These are phyloP conservation scores for Cliona cf. orientalis DNA, from an alignment of 37 sponge, comb jelly and placozoan genomes.

Conservation along the genomic window DNA sequence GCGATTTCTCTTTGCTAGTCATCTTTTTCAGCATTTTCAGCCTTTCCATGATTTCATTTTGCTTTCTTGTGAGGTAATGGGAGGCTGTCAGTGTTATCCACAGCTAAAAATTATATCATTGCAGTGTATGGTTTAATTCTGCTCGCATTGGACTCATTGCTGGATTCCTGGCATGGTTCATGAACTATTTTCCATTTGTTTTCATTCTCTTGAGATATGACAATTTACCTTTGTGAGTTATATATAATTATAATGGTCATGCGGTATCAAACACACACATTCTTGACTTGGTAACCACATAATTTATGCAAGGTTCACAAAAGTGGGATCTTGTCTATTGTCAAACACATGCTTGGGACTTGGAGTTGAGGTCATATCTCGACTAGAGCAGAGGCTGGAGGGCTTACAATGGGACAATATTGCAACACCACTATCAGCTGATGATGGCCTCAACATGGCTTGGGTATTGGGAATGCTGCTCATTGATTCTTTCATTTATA, in stretches of 20 bases:
- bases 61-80: too few relatives aligned
- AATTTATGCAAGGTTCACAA: slow-evolving; percentile 70
- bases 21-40: too few relatives aligned
- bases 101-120: too few relatives aligned
- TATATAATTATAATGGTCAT: too few relatives aligned
- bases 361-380: slow-evolving; percentile 67
- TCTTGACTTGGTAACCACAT: too few relatives aligned
- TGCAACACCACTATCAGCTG: slow-evolving; percentile 55
- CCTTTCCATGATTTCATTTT: slow-evolving; percentile 16
- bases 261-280: too few relatives aligned
- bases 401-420: slow-evolving; percentile 80
- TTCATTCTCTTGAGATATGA: slow-evolving; percentile 44
- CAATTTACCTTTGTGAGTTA: slow-evolving; percentile 32
- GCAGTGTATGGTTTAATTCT: slow-evolving; percentile 85
- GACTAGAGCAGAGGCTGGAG: slow-evolving; percentile 60
- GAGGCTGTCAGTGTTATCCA: too few relatives aligned
- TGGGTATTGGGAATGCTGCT: slow-evolving; percentile 82
- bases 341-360: slow-evolving; percentile 88
- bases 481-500: slow-evolving; percentile 80
- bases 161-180: slow-evolving; percentile 77
- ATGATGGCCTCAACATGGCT: slow-evolving; percentile 77
- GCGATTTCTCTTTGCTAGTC: too few relatives aligned
- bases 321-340: slow-evolving; percentile 66
- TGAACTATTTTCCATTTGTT: slow-evolving; percentile 67
- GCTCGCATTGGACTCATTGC: slow-evolving; percentile 72